phyloP scores from a whole-genome alignment of 2,888 invertebrate genomes.

The Falcaria lacertinaria region DNA sequence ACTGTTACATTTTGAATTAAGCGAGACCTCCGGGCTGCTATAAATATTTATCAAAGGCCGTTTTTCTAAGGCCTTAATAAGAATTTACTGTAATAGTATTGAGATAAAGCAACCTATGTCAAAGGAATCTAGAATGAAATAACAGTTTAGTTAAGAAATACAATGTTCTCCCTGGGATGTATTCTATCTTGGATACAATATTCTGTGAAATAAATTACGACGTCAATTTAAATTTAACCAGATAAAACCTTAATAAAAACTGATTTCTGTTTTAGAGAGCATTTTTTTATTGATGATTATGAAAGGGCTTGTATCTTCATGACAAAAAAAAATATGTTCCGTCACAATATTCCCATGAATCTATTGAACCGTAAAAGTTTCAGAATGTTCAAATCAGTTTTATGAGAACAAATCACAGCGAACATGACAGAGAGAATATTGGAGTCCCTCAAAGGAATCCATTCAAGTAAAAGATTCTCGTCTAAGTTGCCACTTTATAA shows the following conservation, averaged over 20 bases:
- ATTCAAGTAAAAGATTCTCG: slow-evolving; percentile 44
- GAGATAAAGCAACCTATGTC: neutral
- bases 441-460: slow-evolving; percentile 46
- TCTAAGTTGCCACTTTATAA: slow-evolving; percentile 49
- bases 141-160: neutral
- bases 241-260: no score
- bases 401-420: slow-evolving; percentile 33
- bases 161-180: no score
- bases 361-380: slow-evolving; percentile 12
- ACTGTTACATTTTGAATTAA: neutral
- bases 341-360: slow-evolving; percentile 12
- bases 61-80: neutral
- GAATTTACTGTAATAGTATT: neutral
- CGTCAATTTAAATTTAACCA: no score
- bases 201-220: no score
- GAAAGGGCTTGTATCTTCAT: no score
- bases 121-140: neutral
- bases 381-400: slow-evolving; percentile 17
- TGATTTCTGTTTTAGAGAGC: no score
- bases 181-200: no score
- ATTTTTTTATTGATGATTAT: no score
- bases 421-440: slow-evolving; percentile 43
- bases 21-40: neutral
- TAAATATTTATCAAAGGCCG: neutral
- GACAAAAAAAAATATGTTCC: no score